Percentiles rank a stretch among this genome's conserved stretches.
Conservation (phyloP, 2,888 invertebrate genomes). For the Stenodera caucasica region DNA sequence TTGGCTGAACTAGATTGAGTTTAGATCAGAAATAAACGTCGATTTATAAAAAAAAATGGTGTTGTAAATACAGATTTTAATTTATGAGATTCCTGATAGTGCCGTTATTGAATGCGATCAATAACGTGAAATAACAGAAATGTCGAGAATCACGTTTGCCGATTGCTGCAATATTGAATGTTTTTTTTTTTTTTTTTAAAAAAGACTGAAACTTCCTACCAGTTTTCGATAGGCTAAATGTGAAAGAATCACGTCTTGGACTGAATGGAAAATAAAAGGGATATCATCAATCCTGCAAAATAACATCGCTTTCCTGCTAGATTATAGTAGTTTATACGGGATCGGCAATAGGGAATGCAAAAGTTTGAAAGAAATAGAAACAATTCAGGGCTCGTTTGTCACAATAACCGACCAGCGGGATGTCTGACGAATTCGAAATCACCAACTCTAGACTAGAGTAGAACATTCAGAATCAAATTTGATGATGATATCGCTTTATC, state of each 20-base stretch:
- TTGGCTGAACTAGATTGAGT: no score
- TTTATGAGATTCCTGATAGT: no score
- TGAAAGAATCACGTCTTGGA: conserved; percentile 51
- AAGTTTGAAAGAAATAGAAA: not conserved
- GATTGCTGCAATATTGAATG: conserved; percentile 35
- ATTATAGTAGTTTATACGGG: not conserved
- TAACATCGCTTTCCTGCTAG: not conserved
- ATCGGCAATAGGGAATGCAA: no score
- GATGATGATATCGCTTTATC: not conserved
- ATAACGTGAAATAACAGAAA: no score
- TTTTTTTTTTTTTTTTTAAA: no score
- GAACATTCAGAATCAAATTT: not conserved
- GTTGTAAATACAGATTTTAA: no score
- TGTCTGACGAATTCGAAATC: not conserved
- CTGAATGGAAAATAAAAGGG: conserved; percentile 38
- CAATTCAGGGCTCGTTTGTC: not conserved
- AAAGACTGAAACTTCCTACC: no score
- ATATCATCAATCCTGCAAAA: conserved; percentile 29
- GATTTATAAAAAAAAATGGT: no score
- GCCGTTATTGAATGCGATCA: no score
- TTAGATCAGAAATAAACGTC: no score
- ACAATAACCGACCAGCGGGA: conserved; percentile 2
- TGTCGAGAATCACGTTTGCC: conserved; percentile 42
- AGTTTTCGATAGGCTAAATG: conserved; percentile 46
- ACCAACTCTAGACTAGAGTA: no score